phyloP scores from a whole-genome alignment of 1,140 invertebrate genomes.

The Drosophila bocqueti region DNA sequence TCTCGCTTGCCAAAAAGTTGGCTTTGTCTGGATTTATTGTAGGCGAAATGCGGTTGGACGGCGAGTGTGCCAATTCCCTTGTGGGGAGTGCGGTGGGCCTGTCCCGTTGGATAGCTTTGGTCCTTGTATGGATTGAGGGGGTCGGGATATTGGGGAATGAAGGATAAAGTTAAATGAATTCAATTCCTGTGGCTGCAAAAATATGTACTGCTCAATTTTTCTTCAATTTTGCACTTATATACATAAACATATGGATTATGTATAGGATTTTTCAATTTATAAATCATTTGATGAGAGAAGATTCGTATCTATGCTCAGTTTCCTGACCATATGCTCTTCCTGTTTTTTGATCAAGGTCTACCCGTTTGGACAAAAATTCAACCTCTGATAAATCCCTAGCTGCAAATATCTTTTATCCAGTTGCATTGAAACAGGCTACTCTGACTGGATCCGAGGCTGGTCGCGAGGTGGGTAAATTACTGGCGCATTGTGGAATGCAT shows the following conservation, averaged over 20 bases:
- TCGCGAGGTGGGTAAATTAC: slow-evolving; percentile 42
- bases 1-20: slow-evolving; percentile 73
- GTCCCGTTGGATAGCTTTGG: slow-evolving; percentile 42
- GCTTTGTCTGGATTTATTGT: slow-evolving; percentile 73
- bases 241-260: background rate
- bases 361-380: background rate
- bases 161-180: slow-evolving; percentile 34
- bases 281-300: background rate
- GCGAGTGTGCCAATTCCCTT: slow-evolving; percentile 56
- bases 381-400: slow-evolving; percentile 3
- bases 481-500: slow-evolving; percentile 56
- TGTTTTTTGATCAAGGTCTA: background rate
- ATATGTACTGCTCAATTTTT: background rate
- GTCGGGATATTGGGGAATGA: slow-evolving; percentile 2
- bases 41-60: slow-evolving; percentile 71
- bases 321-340: background rate
- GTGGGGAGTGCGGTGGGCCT: slow-evolving; percentile 23
- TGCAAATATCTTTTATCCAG: background rate
- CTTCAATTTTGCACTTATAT: no score
- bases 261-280: background rate
- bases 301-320: no score
- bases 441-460: background rate
- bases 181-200: slow-evolving; percentile 14
- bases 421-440: slow-evolving; percentile 18
- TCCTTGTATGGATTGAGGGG: slow-evolving; percentile 21